Base-by-base conservation (phyloP, 2,113 vertebrate species). In the Neotoma lepida region DNA sequence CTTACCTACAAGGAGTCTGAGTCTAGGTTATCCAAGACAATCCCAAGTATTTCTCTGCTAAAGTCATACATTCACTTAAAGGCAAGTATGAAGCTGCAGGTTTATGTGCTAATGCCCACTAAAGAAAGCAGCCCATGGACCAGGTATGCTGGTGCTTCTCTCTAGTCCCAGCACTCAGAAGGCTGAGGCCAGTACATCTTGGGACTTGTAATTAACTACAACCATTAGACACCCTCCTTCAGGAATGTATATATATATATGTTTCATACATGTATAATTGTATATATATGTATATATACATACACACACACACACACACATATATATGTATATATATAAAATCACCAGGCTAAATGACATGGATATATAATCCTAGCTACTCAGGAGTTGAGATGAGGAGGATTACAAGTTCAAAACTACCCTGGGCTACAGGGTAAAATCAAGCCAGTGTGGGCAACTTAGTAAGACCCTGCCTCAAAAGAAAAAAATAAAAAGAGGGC, bases 1-100 rank as follows among this genome's bases (percentile, higher is more conserved):
- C 10, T 89, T 88, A 88, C 61, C 56, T 66, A 30, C 71, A 89
- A 73, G 44, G n/a, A 90, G 7, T 39, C 92, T 82, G 81, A 89
- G 58, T 90, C 39, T 54, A 81, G 30, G 35, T 76, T 63, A 88
- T 28, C 14, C 44, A 86, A 64, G 54, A 93, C 86, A 88, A 78
- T 44, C 20, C 24, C 14, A 17, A 39, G 18, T 70, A 73, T 18
- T 68, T 5, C 41, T 86, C 54, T 30, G 8, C 35, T 73, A 89
- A 41, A 8, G 1, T 44, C 12, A 46, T 2, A 44, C 5, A 71
- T 66, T 70, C 39, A 26, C 22, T 86, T 86, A 78, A 84, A 93
- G 82, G 49, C 63, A 39, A 41, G 71, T 44, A 30, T 80, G 35
- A 68, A 24, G 6, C 46, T 80, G 51, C 77, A 90, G 28, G 12